phyloP scores from a whole-genome alignment of 1,140 invertebrate genomes.

The Drosophila watanabei region DNA sequence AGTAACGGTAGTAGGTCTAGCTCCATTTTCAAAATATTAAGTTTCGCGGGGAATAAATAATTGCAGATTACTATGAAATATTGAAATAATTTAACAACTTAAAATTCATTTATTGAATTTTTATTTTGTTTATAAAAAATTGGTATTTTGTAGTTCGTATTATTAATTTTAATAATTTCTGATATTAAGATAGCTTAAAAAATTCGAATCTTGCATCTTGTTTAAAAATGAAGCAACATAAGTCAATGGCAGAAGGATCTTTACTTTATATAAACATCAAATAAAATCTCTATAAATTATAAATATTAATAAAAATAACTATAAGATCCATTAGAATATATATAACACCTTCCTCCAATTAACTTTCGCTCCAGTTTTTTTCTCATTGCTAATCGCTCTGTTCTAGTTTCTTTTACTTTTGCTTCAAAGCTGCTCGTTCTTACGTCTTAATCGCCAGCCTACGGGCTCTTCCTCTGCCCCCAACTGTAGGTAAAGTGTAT shows the following conservation, averaged over 20 bases:
- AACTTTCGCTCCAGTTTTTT: neutral
- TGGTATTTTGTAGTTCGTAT: neutral
- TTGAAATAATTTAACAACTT: neutral
- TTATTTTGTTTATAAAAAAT: neutral
- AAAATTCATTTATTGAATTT: neutral
- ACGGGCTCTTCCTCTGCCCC: neutral
- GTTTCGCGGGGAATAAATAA: neutral
- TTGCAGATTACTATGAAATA: neutral
- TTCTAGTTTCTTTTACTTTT: constrained; percentile 5
- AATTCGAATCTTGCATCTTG: neutral
- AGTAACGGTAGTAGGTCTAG: neutral
- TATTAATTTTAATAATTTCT: neutral
- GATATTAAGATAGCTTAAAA: neutral
- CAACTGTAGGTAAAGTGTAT: constrained; percentile 13
- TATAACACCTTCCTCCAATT: neutral
- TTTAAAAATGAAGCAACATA: neutral
- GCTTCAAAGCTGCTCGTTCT: neutral
- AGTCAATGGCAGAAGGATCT: neutral
- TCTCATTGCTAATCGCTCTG: neutral
- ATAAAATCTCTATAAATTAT: neutral
- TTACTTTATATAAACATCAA: neutral
- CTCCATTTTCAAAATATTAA: neutral
- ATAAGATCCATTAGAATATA: too few relatives aligned
- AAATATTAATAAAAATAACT: neutral
- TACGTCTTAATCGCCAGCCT: constrained; percentile 1